Evolutionary conservation across 1,140 invertebrate species (phyloP).

Genomic region (Anastatus disparis): DNA sequence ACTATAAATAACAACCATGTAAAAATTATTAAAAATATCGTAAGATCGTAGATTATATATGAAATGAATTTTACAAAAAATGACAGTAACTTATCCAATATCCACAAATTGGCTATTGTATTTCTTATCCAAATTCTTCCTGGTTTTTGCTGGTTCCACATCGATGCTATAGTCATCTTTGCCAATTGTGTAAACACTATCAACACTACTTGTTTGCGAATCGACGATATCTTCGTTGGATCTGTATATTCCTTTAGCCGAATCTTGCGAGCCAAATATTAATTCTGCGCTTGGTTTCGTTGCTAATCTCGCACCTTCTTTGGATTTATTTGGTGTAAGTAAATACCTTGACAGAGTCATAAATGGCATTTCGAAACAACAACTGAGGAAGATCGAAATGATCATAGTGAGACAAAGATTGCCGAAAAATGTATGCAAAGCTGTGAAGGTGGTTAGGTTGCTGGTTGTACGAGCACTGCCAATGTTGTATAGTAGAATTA

Average conservation of each 20-base stretch:
- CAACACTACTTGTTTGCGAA: not conserved
- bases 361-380: constrained; percentile 63
- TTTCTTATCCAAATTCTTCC: no score
- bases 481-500: constrained; percentile 46
- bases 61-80: no score
- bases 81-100: no score
- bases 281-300: not conserved
- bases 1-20: no score
- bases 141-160: not conserved
- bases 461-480: constrained; percentile 46
- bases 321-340: not conserved
- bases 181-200: constrained; percentile 1
- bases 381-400: constrained; percentile 50
- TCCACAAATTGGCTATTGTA: no score
- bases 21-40: no score
- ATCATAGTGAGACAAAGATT: constrained; percentile 51
- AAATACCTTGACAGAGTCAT: constrained; percentile 16
- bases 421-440: constrained; percentile 48
- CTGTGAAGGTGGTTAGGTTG: constrained; percentile 43
- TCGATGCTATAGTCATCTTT: constrained; percentile 6
- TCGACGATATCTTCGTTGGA: not conserved
- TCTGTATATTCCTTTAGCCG: constrained; percentile 22
- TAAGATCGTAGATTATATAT: no score
- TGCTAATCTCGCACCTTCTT: not conserved
- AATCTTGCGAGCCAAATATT: constrained; percentile 38